A percentile compares a stretch with the other conserved stretches of the same genome.
These are phyloP conservation scores for Stenotaenia linearis DNA, from an alignment of 2,888 invertebrate species.

Conservation along the genomic window DNA sequence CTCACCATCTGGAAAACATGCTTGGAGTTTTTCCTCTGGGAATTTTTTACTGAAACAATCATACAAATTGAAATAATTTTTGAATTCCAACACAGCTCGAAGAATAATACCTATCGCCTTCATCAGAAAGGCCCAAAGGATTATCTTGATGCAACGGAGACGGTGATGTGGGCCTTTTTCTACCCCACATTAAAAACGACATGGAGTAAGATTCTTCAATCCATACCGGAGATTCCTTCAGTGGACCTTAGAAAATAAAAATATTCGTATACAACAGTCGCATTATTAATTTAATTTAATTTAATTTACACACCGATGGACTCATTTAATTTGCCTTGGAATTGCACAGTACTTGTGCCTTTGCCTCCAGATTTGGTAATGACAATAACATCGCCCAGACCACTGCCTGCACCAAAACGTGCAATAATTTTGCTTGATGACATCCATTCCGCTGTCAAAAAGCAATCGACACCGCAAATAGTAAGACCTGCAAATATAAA, in stretches of 20 bases:
- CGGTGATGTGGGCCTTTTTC: constrained; percentile 72
- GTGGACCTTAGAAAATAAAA: constrained; percentile 59
- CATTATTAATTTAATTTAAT: background rate
- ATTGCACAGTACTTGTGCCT: constrained; percentile 84
- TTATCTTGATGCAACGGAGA: constrained; percentile 83
- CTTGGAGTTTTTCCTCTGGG: constrained; percentile 72
- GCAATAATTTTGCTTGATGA: constrained; percentile 95
- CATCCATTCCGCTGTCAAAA: constrained; percentile 95
- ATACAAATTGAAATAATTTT: background rate
- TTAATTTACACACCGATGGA: constrained; percentile 45
- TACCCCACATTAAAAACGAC: constrained; percentile 67
- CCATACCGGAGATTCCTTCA: constrained; percentile 98
- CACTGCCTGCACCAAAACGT: constrained; percentile 85
- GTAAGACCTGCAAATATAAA: constrained; percentile 71
- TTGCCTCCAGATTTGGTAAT: constrained; percentile 78
- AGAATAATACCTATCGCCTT: constrained; percentile 66
- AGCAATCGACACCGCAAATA: constrained; percentile 93
- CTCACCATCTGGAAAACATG: constrained; percentile 75
- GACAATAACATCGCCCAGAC: constrained; percentile 77
- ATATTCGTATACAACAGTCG: background rate
- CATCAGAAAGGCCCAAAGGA: constrained; percentile 86
- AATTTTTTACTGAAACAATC: constrained; percentile 63
- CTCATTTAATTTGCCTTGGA: constrained; percentile 56
- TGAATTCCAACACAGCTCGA: background rate
- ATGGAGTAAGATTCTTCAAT: constrained; percentile 89